Base-by-base conservation (phyloP, 2,797 vertebrate genomes). In the Anguilla marmorata region DNA sequence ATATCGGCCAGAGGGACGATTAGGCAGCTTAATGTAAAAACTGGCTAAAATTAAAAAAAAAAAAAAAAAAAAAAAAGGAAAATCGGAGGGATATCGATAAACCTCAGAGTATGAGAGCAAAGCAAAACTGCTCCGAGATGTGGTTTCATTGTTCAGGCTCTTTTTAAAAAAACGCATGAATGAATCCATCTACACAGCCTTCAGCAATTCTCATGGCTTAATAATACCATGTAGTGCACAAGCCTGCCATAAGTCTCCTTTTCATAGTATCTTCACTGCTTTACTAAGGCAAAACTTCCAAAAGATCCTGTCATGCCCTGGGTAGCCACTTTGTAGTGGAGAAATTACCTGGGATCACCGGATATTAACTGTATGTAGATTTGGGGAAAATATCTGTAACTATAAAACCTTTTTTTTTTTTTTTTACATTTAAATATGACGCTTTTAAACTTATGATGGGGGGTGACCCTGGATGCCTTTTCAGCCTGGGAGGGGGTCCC, bases 331-430 rank as follows among this genome's bases (percentile, higher is more conserved):
- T 74, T 33, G 2, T 37, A 37, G 52, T 54, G 52, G 52, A 86
- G 85, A 74, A n/a, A 85, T 90, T 84, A 95, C 95, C 94, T 93
- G 86, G 87, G 14, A 5, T 63, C 41, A 41, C 41, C 41, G 41
- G 41, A 41, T 41, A 41, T 41, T 41, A 41, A 41, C 41, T 41
- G 41, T 41, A 41, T 41, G 41, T 41, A 41, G 41, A 41, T 41
- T 41, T 41, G 41, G 41, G 0, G 41, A 41, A 41, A 41, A 41
- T 41, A 41, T 41, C 41, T 41, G 41, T 41, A 41, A 41, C 41
- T 41, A 41, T 41, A 41, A 41, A 41, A 41, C 41, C 41, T 41
- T 41, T 41, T 41, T 0, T 41, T 41, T 41, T 41, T 41, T 41
- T 41, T 41, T 41, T 41, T 41, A 41, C 41, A 41, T 41, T 41